These are phyloP conservation scores for Drosophila ironensis DNA, from an alignment of 1,140 invertebrate species.

Conservation along the genomic window DNA sequence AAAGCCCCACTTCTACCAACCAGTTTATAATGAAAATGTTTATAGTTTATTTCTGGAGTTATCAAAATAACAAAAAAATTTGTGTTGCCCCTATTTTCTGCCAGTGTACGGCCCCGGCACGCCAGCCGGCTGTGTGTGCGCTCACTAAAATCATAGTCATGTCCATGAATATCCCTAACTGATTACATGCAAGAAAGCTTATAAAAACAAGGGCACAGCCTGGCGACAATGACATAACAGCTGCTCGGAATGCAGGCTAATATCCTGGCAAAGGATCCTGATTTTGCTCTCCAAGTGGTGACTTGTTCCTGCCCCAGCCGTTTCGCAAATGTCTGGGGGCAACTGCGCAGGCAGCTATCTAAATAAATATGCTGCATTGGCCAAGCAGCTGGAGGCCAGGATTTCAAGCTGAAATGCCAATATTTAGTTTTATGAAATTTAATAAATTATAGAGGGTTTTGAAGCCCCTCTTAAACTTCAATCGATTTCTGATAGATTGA, in stretches of 20 bases:
- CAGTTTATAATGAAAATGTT: too few relatives aligned
- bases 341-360: constrained; percentile 16
- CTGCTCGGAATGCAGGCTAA: constrained; percentile 58
- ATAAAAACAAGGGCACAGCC: constrained; percentile 66
- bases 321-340: too few relatives aligned
- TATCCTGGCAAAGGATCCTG: constrained; percentile 24
- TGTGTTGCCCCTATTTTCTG: neutral
- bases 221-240: constrained; percentile 62
- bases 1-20: neutral
- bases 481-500: too few relatives aligned
- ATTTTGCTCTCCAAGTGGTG: too few relatives aligned
- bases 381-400: neutral
- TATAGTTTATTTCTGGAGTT: too few relatives aligned
- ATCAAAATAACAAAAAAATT: neutral
- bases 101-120: neutral
- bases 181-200: constrained; percentile 75
- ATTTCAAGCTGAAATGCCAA: neutral
- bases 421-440: too few relatives aligned
- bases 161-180: constrained; percentile 76
- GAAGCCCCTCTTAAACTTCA: too few relatives aligned
- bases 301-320: too few relatives aligned
- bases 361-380: constrained; percentile 11
- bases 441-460: too few relatives aligned
- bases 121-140: constrained; percentile 1
- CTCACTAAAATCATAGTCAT: constrained; percentile 75